A percentile compares a stretch with the other conserved stretches of the same genome.
Evolutionary conservation across 1,140 invertebrate species (phyloP).

Genomic region (Acromyrmex heyeri): DNA sequence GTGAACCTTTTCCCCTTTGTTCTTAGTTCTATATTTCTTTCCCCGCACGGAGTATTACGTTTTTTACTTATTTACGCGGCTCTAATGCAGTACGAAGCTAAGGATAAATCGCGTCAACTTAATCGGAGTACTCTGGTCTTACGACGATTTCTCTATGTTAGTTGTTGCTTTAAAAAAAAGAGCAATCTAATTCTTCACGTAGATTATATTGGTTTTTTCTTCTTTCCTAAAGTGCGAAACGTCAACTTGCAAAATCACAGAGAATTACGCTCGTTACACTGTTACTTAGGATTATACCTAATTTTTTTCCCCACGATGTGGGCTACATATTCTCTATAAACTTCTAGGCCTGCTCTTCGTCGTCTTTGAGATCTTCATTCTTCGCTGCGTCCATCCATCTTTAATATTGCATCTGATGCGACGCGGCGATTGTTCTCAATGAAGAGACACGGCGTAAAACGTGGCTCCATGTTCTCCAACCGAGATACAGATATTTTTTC

Average conservation of each 20-base stretch:
- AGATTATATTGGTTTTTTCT: constrained; percentile 28
- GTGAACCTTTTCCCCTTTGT: neutral
- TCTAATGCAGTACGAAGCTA: constrained; percentile 69
- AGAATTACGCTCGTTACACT: constrained; percentile 74
- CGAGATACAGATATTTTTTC: constrained; percentile 27
- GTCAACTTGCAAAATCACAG: constrained; percentile 76
- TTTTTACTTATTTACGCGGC: constrained; percentile 31
- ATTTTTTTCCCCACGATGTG: constrained; percentile 54
- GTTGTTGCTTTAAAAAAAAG: constrained; percentile 66
- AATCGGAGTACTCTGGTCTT: constrained; percentile 64
- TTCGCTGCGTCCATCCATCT: constrained; percentile 33
- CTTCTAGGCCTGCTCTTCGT: constrained; percentile 78
- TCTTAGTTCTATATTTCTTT: neutral
- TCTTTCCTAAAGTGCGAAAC: constrained; percentile 67
- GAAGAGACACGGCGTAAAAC: constrained; percentile 67
- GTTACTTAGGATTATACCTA: constrained; percentile 71
- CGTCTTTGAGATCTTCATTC: constrained; percentile 74
- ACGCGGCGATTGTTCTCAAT: constrained; percentile 56
- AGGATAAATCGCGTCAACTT: constrained; percentile 68
- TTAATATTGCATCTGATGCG: constrained; percentile 41
- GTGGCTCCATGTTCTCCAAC: constrained; percentile 69
- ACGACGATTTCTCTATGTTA: constrained; percentile 56
- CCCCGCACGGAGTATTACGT: constrained; percentile 24
- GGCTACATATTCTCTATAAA: constrained; percentile 74
- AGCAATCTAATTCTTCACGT: constrained; percentile 58